phyloP scores from a whole-genome alignment of 2,113 vertebrate species.

The Opisthocomus hoazin region DNA sequence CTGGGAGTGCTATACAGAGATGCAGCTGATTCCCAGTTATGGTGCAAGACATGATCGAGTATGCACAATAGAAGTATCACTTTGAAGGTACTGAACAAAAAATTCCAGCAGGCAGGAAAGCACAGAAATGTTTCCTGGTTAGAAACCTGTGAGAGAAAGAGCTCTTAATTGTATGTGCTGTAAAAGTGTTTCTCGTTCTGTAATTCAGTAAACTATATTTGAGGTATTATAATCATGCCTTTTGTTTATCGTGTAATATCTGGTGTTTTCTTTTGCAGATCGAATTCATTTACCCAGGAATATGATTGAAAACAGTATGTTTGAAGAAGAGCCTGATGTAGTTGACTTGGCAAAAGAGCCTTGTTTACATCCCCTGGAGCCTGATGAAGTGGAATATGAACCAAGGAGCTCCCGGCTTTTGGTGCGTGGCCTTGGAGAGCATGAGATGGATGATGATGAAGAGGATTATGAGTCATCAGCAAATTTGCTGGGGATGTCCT shows the following conservation, averaged over 20 bases:
- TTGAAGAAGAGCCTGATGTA: conserved; percentile 95
- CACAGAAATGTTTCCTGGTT: neutral
- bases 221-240: neutral
- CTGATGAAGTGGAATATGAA: conserved; percentile 89
- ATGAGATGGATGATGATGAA: conserved; percentile 93
- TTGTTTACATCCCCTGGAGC: conserved; percentile 88
- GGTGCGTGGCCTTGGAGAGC: conserved; percentile 91
- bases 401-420: conserved; percentile 90
- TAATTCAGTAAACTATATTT: neutral
- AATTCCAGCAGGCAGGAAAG: neutral
- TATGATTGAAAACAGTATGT: conserved; percentile 99
- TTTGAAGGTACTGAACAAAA: neutral
- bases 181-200: neutral
- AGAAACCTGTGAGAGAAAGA: neutral
- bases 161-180: neutral
- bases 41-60: neutral
- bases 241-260: neutral
- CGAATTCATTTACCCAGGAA: conserved; percentile 87
- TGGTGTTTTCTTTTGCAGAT: conserved; percentile 70
- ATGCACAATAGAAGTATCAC: neutral
- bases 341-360: conserved; percentile 94
- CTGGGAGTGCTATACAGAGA: neutral
- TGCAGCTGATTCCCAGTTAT: neutral
- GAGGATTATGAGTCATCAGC: conserved; percentile 96
- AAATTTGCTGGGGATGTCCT: conserved; percentile 93